A percentile compares a stretch with the other conserved stretches of the same genome.
Conservation (phyloP, 2,113 vertebrate species). For the Numenius arquata region DNA sequence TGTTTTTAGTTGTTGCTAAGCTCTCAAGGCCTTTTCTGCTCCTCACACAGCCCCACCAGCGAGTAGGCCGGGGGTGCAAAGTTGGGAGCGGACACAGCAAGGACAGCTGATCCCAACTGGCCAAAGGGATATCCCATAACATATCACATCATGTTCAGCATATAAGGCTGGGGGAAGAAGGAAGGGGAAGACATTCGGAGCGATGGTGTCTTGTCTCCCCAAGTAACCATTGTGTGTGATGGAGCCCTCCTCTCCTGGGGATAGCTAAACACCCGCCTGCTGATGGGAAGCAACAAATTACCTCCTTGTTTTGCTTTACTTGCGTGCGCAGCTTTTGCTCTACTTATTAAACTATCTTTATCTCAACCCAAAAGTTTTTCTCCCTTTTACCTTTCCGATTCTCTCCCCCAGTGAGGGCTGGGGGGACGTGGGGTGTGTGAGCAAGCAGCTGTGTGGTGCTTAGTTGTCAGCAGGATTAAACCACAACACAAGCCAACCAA, state of each 20-base stretch:
- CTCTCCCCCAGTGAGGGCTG: not conserved
- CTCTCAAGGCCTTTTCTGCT: not conserved
- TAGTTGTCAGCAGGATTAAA: not conserved
- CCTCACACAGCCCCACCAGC: not conserved
- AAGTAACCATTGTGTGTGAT: not conserved
- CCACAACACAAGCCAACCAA: not conserved
- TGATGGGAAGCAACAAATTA: not conserved
- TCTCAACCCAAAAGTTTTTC: not conserved
- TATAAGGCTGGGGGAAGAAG: not conserved
- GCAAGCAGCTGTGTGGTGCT: not conserved
- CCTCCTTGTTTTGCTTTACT: not conserved
- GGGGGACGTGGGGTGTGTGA: too few relatives aligned
- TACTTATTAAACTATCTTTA: not conserved
- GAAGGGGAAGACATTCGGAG: not conserved
- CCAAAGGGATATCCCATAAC: not conserved
- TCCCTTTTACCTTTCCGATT: not conserved
- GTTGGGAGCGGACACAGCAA: not conserved
- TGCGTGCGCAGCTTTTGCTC: not conserved
- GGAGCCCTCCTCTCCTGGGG: not conserved
- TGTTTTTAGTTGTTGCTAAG: not conserved
- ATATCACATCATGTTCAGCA: not conserved
- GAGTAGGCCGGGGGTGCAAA: not conserved
- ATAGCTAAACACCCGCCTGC: not conserved
- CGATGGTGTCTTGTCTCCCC: not conserved
- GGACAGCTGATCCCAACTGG: not conserved